Evolutionary conservation across 2,797 vertebrate genomes (phyloP).

Genomic region (Kryptopterus vitreolus): DNA sequence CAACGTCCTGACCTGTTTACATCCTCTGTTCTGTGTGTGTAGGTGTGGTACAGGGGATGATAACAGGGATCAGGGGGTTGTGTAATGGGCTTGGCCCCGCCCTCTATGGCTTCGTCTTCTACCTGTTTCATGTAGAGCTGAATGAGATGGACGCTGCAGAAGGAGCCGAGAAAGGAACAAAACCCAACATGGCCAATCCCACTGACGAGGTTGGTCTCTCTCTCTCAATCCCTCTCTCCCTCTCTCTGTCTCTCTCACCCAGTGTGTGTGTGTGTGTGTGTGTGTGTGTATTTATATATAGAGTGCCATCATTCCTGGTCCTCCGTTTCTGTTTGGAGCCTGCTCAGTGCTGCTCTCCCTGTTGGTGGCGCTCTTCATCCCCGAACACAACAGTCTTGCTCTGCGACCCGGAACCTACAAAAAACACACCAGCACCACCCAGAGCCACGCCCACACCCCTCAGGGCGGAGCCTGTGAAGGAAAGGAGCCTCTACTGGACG

Average conservation of each 20-base stretch:
- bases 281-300: slow-evolving; percentile 53
- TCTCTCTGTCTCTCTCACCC: not conserved
- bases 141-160: slow-evolving; percentile 79
- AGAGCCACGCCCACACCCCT: slow-evolving; percentile 82
- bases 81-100: slow-evolving; percentile 87
- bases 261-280: not conserved
- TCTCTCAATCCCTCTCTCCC: not conserved
- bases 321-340: slow-evolving; percentile 86
- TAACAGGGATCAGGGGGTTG: slow-evolving; percentile 87
- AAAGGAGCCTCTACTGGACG: slow-evolving; percentile 87
- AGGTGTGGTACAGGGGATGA: slow-evolving; percentile 94
- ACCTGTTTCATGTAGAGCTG: slow-evolving; percentile 88
- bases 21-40: not conserved
- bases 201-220: slow-evolving; percentile 81
- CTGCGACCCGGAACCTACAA: slow-evolving; percentile 82
- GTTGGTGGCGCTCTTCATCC: slow-evolving; percentile 88
- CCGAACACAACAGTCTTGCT: slow-evolving; percentile 80
- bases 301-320: slow-evolving; percentile 89
- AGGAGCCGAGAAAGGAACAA: slow-evolving; percentile 77
- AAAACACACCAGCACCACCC: slow-evolving; percentile 85
- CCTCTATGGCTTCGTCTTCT: slow-evolving; percentile 88
- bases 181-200: slow-evolving; percentile 88
- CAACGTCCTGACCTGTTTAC: too few species aligned
- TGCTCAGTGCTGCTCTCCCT: slow-evolving; percentile 90
- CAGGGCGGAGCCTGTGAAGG: slow-evolving; percentile 79